Base-by-base conservation (phyloP, 2,113 vertebrate species). In the Leucosticte australis region DNA sequence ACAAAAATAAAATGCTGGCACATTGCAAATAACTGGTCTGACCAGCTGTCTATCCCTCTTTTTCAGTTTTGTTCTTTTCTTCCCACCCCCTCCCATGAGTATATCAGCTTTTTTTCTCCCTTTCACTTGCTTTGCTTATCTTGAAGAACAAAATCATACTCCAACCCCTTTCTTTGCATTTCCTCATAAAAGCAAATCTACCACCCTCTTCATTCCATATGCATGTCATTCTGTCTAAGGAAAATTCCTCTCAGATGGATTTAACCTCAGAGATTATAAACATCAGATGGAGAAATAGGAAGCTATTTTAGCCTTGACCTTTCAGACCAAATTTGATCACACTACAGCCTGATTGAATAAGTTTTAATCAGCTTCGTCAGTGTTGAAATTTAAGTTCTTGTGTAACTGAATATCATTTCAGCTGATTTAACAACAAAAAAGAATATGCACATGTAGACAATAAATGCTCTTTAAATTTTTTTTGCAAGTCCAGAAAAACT, bases 281-380 rank as follows among this genome's bases (percentile, higher is more conserved):
- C 24, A 88, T 83, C 49, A 56, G n/a, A 71, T 73, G 55, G 49
- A 88, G 44, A 35, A 90, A 79, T 9, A 83, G 35, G 39, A 86
- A 90, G 33, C 16, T 86, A 69, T 94, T 87, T 79, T 52, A 83
- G 31, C 37, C n/a, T n/a, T 92, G 89, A 86, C 65, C 67, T 95
- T 91, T 95, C 47, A 70, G 56, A 70, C 47, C 50, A 57, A 67
- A 89, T 77, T 53, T 81, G 39, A 67, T 74, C 74, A 63, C 56
- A 46, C 8, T n/a, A 16, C 30, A 80, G n/a, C 11, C 15, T 68
- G 67, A 47, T 20, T 83, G 86, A 93, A 94, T 82, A 75, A 20
- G 57, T 93, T 90, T 78, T 71, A 91, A 85, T 90, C 62, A 85
- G 30, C 53, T 78, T 68, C 8, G 0, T 18, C 41, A 76, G 15